Base-by-base conservation (phyloP, 2,888 invertebrate species). In the Ochropleura leucogaster region DNA sequence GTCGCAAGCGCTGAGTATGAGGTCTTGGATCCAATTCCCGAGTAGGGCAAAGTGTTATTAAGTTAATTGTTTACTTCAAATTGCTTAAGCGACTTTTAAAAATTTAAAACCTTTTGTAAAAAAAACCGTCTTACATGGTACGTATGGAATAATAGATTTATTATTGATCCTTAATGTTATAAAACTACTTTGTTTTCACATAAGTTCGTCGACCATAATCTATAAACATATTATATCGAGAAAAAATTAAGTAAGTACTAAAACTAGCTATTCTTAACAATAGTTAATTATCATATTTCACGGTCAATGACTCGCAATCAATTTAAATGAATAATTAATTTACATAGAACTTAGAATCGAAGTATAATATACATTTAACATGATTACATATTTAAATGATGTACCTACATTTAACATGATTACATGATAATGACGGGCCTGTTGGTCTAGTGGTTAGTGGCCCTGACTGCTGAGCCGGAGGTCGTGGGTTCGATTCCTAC, bases 281-380 rank as follows among this genome's bases (percentile, higher is more conserved):
- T 18, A 40, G 46, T 62, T 47, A 12, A 40, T 20, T 70, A 70
- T 12, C 3, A 46, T 60, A 69, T 49, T 59, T 57, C 49, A 70
- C 71, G 55, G 66, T 16, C 66, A 55, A 46, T 46, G 55, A 67
- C 67, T 71, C 30, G 18, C 64, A 51, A 51, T 44, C 14, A 46
- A 55, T 46, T 47, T 40, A 12, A 66, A 46, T 47, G n/a, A 40
- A n/a, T 46, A 55, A 55, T 46, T 47, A 6, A n/a, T 30, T 51
- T 30, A n/a, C n/a, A n/a, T 62, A 62, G 10, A 16, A n/a, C 18
- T 2, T 40, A 30, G 53, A n/a, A 53, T 53, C 0, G 40, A 46
- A 63, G 18, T 40, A 55, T 68, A 12, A 7, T 30, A 67, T 3
- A 46, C 12, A 55, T 51, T n/a, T 0, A 44, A 55, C 12, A 20